Conservation (phyloP, 37 sponge, comb jelly and placozoan species). For the Beroe forskalii region DNA sequence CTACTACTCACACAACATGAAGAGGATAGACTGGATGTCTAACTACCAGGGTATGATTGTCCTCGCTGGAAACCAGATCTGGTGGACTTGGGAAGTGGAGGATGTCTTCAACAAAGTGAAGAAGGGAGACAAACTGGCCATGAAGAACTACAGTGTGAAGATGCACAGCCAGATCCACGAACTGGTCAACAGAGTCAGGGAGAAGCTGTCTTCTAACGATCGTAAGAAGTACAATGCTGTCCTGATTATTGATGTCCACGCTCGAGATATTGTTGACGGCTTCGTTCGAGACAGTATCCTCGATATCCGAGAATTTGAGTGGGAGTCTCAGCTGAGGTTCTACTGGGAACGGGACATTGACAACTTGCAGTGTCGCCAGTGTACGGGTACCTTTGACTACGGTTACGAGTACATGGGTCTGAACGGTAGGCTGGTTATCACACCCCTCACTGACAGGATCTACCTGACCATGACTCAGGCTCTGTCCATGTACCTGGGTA, state of each 20-base stretch:
- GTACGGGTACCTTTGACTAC: conserved; percentile 94
- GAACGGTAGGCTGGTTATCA: conserved; percentile 93
- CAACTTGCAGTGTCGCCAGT: conserved; percentile 84
- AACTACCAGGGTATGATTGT: conserved; percentile 98
- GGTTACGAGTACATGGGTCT: conserved; percentile 99
- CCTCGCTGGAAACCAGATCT: conserved; percentile 93
- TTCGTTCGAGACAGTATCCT: conserved; percentile 99
- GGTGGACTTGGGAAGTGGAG: conserved; percentile 99
- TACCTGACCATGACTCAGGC: conserved; percentile 96
- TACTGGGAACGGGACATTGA: conserved; percentile 96
- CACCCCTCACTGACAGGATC: conserved; percentile 95
- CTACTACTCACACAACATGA: conserved; percentile 76
- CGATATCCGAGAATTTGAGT: conserved; percentile 98
- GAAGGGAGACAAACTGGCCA: conserved; percentile 98
- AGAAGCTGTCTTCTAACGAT: conserved; percentile 92
- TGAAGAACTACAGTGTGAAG: conserved; percentile 97
- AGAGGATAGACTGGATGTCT: conserved; percentile 94
- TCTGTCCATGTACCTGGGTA: conserved; percentile 93
- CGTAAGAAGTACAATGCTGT: conserved; percentile 98
- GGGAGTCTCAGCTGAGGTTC: conserved; percentile 99
- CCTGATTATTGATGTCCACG: conserved; percentile 97
- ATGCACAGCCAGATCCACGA: conserved; percentile 91
- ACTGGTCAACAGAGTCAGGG: conserved; percentile 92
- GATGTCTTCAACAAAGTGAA: conserved; percentile 96
- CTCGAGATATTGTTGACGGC: conserved; percentile 95